Evolutionary conservation across 2,113 vertebrate species (phyloP), one percentile per base, ranked within the genome.

Genomic region (Oncorhynchus keta): DNA sequence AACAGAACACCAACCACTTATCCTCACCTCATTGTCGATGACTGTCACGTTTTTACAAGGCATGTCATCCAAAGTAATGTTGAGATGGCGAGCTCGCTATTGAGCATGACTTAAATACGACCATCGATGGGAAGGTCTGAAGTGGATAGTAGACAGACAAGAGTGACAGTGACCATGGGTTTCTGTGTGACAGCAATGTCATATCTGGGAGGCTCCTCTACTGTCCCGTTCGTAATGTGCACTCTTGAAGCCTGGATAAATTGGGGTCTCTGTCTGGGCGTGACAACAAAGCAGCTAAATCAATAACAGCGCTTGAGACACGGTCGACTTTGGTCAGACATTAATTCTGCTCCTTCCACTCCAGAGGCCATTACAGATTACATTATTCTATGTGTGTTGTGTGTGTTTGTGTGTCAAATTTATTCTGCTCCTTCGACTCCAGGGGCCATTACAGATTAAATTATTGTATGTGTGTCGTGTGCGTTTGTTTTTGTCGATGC

Each of bases 231-330:
- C 45, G 18, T 75, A 57, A 75, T 61, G 20, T 48, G 18, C 26
- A 35, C 73, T 65, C 45, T 16, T 16, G 0, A 61, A 24, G 68
- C 26, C 26, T 24, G 18, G 20, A 16, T 48, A 55, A 79, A 75
- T 64, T 22, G 69, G 20, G 49, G 32, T 24, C 39, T 74, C 73
- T 39, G 24, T 73, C 45, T 62, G 6, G 14, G 24, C n/a, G n/a
- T 76, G 69, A 66, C 59, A 83, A 68, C 71, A 68, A 66, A 79
- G 71, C 77, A 26, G 30, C 57, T 20, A 11, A 76, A 83, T 77
- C 78, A 51, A 77, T 79, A 74, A 77, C 76, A 74, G 12, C 74
- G 48, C 74, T 78, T 65, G 32, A 72, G 48, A 22, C 12, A 13
- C 18, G 5, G 64, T 22, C 62, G 32, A 66, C 68, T 76, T 76